Evolutionary conservation across 2,888 invertebrate species (phyloP), one percentile per base, ranked within the genome.

Genomic region (Tachystola acroxantha): DNA sequence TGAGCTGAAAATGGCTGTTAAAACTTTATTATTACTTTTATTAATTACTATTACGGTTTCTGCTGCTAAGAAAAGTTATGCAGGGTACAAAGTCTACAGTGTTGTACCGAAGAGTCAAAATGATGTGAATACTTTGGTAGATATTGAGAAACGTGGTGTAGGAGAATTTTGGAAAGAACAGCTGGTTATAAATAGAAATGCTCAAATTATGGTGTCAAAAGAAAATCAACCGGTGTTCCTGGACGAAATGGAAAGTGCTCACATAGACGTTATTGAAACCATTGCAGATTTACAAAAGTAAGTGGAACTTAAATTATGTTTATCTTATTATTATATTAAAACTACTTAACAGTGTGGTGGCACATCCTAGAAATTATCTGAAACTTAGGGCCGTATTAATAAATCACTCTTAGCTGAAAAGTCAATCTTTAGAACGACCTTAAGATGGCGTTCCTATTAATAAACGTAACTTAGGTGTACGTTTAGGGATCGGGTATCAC

Each of bases 41-140:
- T 30, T 53, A 14, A 25, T 53, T 42, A 10, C 54, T 6, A 7
- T 42, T 24, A 10, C 45, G 19, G 37, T 44, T 7, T n/a, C 40
- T 24, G 58, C 57, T 10, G 45, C 43, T 34, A 52, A 50, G 19
- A 64, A 49, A 45, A 68, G 64, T 29, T 92, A 88, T 50, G 81
- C 90, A 38, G 89, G 89, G 11, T 91, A 89, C 47, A 88, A 88
- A 47, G 85, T 92, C 3, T 91, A 88, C 46, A 81, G 89, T 53
- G 66, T 91, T 1, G 62, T 67, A 1, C 89, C 91, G 0, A 68
- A 71, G 40, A 80, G 72, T 10, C 53, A 67, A 2, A 62, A 73
- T 7, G 88, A 91, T 36, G 57, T 91, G 30, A 57, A 68, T n/a
- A 54, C 74, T 10, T 53, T 91, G 5, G 63, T 75, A 46, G 48